Base-by-base conservation (phyloP, 2,113 vertebrate species). In the Sula dactylatra region DNA sequence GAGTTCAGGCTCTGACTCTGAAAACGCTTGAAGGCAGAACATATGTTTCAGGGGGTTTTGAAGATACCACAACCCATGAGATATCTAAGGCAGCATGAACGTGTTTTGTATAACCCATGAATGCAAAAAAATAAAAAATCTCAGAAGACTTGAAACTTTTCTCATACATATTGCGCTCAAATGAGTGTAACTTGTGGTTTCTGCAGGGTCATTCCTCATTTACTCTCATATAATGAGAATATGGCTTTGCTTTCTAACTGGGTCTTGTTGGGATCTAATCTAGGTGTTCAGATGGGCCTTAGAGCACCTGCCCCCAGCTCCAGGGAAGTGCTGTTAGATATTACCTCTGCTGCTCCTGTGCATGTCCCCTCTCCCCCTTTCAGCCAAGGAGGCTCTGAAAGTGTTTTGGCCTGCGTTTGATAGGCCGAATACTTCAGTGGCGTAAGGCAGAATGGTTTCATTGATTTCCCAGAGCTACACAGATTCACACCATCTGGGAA, bases 21-120 rank as follows among this genome's bases (percentile, higher is more conserved):
- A 87, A 82, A 67, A 62, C 4, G 10, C 72, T 94, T 82, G 86
- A 91, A 94, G 81, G 66, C 56, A 94, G 56, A 96, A 82, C 54
- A 79, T 74, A 84, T 79, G 76, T 90, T 92, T 86, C 1, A 2
- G 69, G 47, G 45, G 21, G 26, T 42, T 73, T 91, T 92, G 80
- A 93, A 94, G 76, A 92, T 78, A 65, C 72, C 83, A 91, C 86
- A 94, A 47, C 54, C 65, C 61, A 61, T 58, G 88, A 89, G 70
- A 69, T 87, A 91, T 38, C 40, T 76, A 61, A 84, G 47, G n/a
- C 74, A 79, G 66, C 56, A 77, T 54, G 61, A 97, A 93, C 7
- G 0, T 72, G 40, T 69, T 96, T 89, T 4, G 9, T 66, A 66
- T 77, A 95, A 90, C 12, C 10, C 36, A 18, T 8, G 34, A 59